These are phyloP conservation scores for Benitochromis conjunctus DNA, from an alignment of 2,113 vertebrate species.

Conservation along the genomic window DNA sequence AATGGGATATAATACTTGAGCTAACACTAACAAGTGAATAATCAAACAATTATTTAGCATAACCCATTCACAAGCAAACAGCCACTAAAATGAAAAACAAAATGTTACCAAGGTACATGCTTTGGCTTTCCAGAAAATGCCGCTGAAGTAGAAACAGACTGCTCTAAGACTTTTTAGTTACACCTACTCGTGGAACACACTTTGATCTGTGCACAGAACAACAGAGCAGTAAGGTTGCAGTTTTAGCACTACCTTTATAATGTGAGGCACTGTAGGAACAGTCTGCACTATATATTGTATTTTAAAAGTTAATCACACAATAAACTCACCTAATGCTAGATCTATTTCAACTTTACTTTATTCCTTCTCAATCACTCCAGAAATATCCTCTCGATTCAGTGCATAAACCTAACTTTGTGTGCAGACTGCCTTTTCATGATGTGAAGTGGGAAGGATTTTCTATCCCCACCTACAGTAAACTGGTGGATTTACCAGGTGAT, in stretches of 20 bases:
- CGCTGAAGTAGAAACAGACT: background rate
- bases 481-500: background rate
- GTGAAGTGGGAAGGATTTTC: background rate
- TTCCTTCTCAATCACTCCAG: background rate
- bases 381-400: background rate
- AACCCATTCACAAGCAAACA: background rate
- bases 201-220: background rate
- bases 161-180: background rate
- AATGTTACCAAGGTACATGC: background rate
- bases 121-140: background rate
- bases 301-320: background rate
- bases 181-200: background rate
- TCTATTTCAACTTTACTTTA: background rate
- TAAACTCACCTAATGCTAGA: background rate
- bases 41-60: background rate
- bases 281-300: background rate
- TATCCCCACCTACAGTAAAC: background rate
- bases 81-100: background rate
- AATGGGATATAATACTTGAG: background rate
- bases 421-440: background rate
- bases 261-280: background rate
- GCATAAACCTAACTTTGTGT: background rate
- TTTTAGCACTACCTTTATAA: conserved; percentile 8
- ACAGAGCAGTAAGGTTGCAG: background rate
- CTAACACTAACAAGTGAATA: background rate